Percentiles rank a stretch among this genome's conserved stretches.
Conservation (phyloP, 2,797 vertebrate genomes). For the Gambusia yucatana region DNA sequence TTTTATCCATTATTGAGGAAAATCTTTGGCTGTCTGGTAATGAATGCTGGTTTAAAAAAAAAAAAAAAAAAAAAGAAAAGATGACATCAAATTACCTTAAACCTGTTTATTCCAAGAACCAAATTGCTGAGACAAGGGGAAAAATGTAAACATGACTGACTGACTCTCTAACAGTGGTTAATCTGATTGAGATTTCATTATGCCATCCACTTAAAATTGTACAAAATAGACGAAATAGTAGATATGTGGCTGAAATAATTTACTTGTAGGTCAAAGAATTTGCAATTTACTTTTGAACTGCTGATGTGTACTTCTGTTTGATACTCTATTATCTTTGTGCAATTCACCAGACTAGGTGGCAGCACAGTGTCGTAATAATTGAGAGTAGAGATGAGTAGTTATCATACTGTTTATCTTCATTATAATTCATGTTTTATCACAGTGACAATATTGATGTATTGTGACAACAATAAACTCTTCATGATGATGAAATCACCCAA, state of each 20-base stretch:
- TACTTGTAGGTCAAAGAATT: neutral
- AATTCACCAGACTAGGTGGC: neutral
- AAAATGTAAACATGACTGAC: conserved; percentile 3
- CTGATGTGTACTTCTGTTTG: neutral
- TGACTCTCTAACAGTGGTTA: neutral
- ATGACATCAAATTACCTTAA: conserved; percentile 15
- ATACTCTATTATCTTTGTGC: neutral
- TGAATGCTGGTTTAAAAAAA: conserved; percentile 11
- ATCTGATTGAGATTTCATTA: neutral
- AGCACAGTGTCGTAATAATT: neutral
- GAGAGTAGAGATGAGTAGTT: neutral
- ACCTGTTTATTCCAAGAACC: conserved; percentile 8
- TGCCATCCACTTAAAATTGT: neutral
- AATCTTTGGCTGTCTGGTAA: conserved; percentile 6
- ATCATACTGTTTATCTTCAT: neutral
- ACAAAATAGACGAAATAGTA: neutral
- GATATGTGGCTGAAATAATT: neutral
- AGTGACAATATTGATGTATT: neutral
- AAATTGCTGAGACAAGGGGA: conserved; percentile 1
- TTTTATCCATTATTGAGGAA: conserved; percentile 23
- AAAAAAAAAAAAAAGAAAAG: neutral
- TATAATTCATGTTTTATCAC: neutral
- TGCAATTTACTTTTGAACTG: neutral
- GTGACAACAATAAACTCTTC: neutral
- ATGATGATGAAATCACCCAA: neutral